phyloP scores from a whole-genome alignment of 1,140 invertebrate species.

The Temnothorax nylanderi region DNA sequence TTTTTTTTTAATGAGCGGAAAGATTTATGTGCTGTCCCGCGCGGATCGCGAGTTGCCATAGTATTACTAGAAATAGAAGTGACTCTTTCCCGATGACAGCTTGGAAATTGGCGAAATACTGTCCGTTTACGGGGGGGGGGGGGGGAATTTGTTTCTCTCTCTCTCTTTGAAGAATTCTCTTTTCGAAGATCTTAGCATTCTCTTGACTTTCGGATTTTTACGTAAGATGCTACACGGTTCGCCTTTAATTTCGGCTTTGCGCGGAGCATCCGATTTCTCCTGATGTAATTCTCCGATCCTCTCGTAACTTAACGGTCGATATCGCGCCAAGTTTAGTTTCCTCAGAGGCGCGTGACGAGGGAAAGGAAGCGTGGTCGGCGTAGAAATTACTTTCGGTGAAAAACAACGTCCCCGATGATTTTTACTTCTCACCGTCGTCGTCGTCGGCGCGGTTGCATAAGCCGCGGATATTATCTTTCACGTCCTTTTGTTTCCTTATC shows the following conservation, averaged over 20 bases:
- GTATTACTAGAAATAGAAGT: neutral
- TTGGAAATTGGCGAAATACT: conserved; percentile 1
- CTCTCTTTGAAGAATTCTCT: neutral
- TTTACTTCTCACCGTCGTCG: conserved; percentile 4
- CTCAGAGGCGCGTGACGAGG: conserved; percentile 18
- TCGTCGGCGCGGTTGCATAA: neutral
- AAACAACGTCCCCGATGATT: conserved; percentile 1
- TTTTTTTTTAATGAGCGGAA: neutral
- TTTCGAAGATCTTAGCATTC: neutral
- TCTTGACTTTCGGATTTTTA: neutral
- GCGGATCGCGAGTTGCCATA: neutral
- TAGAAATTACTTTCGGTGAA: conserved; percentile 45
- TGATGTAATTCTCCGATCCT: conserved; percentile 31
- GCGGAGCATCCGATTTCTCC: conserved; percentile 27
- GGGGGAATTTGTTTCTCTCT: neutral
- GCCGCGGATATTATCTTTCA: neutral
- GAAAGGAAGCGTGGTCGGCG: conserved; percentile 48
- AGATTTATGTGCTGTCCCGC: conserved; percentile 17
- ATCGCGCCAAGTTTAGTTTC: conserved; percentile 50
- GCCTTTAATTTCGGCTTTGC: conserved; percentile 34
- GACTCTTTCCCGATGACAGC: neutral
- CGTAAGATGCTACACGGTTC: neutral
- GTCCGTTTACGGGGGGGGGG: neutral
- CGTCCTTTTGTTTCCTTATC: neutral
- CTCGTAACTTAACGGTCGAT: conserved; percentile 39